A percentile compares a stretch with the other conserved stretches of the same genome.
These are phyloP conservation scores for Drosophila athabasca DNA, from an alignment of 1,140 invertebrate genomes.

Conservation along the genomic window DNA sequence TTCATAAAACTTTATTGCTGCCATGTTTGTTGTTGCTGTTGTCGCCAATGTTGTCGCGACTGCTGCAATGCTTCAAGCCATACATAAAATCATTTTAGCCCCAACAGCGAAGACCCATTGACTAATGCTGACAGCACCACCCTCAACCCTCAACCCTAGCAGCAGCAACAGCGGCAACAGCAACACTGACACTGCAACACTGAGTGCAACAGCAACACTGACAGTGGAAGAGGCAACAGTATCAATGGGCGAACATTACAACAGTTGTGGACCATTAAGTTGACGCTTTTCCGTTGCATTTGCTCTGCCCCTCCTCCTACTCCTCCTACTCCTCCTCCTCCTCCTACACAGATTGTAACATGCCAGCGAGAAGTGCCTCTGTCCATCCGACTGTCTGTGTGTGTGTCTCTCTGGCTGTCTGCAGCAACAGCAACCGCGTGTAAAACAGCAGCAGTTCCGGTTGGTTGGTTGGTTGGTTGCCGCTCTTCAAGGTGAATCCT, in stretches of 20 bases:
- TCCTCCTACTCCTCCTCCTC: too few species aligned
- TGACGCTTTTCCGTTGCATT: slow-evolving; percentile 59
- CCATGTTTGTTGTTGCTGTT: slow-evolving; percentile 48
- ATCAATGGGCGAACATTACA: slow-evolving; percentile 31
- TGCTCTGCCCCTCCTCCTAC: neutral
- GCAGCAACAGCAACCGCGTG: slow-evolving; percentile 38
- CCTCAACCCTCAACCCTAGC: neutral
- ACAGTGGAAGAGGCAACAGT: neutral
- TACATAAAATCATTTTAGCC: slow-evolving; percentile 66
- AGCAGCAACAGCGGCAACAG: slow-evolving; percentile 12
- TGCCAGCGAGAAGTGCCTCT: slow-evolving; percentile 2
- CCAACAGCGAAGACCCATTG: slow-evolving; percentile 35
- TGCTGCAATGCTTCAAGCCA: slow-evolving; percentile 46
- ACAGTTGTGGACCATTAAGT: slow-evolving; percentile 54
- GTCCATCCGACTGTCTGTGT: too few species aligned
- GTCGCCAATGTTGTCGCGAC: slow-evolving; percentile 20
- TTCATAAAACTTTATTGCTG: slow-evolving; percentile 77
- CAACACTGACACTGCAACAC: slow-evolving; percentile 15
- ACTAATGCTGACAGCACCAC: slow-evolving; percentile 48
- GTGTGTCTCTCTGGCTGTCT: neutral
- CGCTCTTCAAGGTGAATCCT: slow-evolving; percentile 22
- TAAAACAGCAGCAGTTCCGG: slow-evolving; percentile 42
- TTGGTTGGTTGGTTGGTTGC: slow-evolving; percentile 14
- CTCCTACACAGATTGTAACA: slow-evolving; percentile 24
- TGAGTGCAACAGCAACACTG: slow-evolving; percentile 7